Base-by-base conservation (phyloP, 2,113 vertebrate species). In the Haemorhous mexicanus region DNA sequence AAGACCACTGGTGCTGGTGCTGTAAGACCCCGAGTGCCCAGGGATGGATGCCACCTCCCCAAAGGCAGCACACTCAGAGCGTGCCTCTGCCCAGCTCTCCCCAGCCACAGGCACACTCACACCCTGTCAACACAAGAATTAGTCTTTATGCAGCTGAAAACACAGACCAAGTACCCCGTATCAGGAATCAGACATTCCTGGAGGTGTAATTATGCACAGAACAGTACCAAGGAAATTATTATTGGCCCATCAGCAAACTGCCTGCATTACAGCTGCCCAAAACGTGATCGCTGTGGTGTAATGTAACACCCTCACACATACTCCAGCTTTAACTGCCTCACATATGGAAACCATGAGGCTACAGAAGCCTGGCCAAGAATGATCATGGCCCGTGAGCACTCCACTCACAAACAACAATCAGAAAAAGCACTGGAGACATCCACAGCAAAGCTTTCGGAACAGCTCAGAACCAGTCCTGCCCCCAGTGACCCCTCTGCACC, bases 331-430 rank as follows among this genome's bases (percentile, higher is more conserved):
- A 30, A 41, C 53, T 8, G 81, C 14, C 83, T 37, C 28, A 44
- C 94, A 94, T 79, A 91, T 78, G 93, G 90, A 88, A 89, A 91
- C 83, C 92, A 93, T 52, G 93, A 96, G 93, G 88, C 85, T 70
- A 26, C 52, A 74, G 44, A 68, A 79, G 78, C 22, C 21, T 0
- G 84, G 93, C 94, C 93, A 93, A 86, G 68, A 94, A 74, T 0
- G 7, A 84, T 70, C 75, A 9, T 0, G 7, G 90, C 85, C 66
- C 37, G 16, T 0, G 85, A 86, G 46, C 24, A 61, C 47, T 78
- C 73, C 90, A 80, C 70, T 19, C 69, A 75, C 44, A 90, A 84
- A 84, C 47, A 72, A 62, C 81, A 73, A 82, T 6, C 92, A 43
- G 49, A 37, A 55, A 49, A 84, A 77, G 16, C 4, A n/a, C 47